These are phyloP conservation scores for Ochropacha duplaris DNA, from an alignment of 2,888 invertebrate genomes.

Conservation along the genomic window DNA sequence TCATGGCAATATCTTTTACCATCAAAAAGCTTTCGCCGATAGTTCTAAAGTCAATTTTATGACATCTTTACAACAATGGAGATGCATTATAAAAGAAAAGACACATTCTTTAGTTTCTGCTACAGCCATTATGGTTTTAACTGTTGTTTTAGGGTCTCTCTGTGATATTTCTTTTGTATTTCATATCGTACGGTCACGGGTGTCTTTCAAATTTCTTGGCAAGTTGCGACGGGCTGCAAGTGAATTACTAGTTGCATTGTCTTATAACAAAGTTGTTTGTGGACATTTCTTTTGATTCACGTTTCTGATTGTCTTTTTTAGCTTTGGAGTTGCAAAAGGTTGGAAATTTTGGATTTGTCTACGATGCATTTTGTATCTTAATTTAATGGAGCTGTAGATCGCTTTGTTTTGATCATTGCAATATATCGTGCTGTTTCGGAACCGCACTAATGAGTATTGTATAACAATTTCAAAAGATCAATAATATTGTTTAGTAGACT, in stretches of 20 bases:
- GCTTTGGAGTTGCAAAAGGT: conserved; percentile 29
- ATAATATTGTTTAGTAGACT: conserved; percentile 27
- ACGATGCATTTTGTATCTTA: conserved; percentile 9
- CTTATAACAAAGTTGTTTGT: conserved; percentile 50
- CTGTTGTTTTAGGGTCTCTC: conserved; percentile 34
- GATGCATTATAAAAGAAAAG: conserved; percentile 66
- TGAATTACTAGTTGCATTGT: conserved; percentile 49
- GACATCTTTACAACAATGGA: conserved; percentile 68
- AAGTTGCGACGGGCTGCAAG: conserved; percentile 13
- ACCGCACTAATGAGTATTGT: conserved; percentile 60
- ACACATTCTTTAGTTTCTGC: conserved; percentile 60
- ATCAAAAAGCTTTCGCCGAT: conserved; percentile 74
- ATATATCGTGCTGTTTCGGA: conserved; percentile 58
- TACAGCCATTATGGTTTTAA: conserved; percentile 52
- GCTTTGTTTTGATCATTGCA: conserved; percentile 5
- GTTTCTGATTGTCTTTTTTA: conserved; percentile 33
- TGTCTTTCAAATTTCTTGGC: conserved; percentile 6
- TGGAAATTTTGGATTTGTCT: conserved; percentile 12
- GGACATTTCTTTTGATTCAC: conserved; percentile 45
- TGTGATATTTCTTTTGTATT: background rate
- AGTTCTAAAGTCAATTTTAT: conserved; percentile 76
- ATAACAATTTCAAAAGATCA: conserved; percentile 30
- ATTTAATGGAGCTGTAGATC: background rate
- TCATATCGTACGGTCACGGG: conserved; percentile 5
- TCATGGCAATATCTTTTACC: conserved; percentile 59